These are phyloP conservation scores for Gymnocheta viridis DNA, from an alignment of 2,888 invertebrate genomes.

Conservation along the genomic window DNA sequence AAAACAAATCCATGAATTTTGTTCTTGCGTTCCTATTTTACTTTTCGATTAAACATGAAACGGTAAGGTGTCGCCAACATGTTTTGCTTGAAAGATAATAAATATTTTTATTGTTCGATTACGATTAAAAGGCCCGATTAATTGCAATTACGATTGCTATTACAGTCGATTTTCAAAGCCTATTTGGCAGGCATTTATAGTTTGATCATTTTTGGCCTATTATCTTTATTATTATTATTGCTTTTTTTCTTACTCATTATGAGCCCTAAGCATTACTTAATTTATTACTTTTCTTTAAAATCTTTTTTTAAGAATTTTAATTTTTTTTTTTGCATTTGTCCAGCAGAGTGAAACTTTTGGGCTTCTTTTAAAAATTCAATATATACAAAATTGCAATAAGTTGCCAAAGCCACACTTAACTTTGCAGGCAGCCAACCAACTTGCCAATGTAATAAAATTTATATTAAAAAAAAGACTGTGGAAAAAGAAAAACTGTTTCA, in stretches of 20 bases:
- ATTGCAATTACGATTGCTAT: no score
- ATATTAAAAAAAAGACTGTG: conserved; percentile 35
- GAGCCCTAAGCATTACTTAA: background rate
- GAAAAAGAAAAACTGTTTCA: conserved; percentile 32
- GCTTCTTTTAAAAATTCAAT: conserved; percentile 12
- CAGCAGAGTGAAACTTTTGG: background rate
- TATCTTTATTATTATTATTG: no score
- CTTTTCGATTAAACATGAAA: no score
- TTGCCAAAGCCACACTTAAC: conserved; percentile 34
- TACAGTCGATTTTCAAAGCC: no score
- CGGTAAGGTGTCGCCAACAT: no score
- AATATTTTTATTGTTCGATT: no score
- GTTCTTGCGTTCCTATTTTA: no score
- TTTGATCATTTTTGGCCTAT: no score
- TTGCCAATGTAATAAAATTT: conserved; percentile 55
- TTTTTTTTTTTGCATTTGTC: background rate
- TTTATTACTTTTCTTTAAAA: conserved; percentile 12
- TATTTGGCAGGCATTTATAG: no score
- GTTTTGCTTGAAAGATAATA: no score
- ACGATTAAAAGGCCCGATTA: no score
- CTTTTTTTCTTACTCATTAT: background rate
- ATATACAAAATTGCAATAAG: conserved; percentile 31
- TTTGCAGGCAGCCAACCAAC: conserved; percentile 4
- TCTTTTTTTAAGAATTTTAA: background rate
- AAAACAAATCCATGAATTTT: no score